phyloP scores from a whole-genome alignment of 2,888 invertebrate genomes.

The Buathra laborator region DNA sequence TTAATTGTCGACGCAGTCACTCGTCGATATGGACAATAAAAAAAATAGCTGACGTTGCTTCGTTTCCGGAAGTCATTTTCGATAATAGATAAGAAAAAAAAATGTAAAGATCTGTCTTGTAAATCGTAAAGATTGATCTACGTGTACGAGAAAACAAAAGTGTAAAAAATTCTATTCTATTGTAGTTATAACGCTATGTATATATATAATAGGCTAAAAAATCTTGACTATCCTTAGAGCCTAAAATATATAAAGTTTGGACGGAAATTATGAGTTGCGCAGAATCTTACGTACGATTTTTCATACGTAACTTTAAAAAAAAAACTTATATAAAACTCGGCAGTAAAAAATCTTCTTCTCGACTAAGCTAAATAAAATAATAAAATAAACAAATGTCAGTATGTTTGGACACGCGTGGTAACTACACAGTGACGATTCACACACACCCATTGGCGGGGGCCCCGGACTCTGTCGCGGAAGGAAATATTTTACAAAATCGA shows the following conservation, averaged over 20 bases:
- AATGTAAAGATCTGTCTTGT: background rate
- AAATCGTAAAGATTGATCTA: background rate
- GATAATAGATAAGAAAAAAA: slow-evolving; percentile 3
- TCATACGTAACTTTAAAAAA: slow-evolving; percentile 34
- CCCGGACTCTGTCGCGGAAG: slow-evolving; percentile 1
- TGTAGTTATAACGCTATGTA: slow-evolving; percentile 36
- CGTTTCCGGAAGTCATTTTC: slow-evolving; percentile 21
- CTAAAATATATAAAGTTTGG: slow-evolving; percentile 62
- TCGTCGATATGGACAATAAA: slow-evolving; percentile 18
- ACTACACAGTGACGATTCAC: slow-evolving; percentile 49
- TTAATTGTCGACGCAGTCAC: slow-evolving; percentile 13
- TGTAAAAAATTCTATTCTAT: slow-evolving; percentile 56
- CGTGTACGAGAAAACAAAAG: slow-evolving; percentile 35
- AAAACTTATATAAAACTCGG: slow-evolving; percentile 32
- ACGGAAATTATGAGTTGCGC: slow-evolving; percentile 67
- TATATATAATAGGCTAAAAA: slow-evolving; percentile 42
- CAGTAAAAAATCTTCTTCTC: slow-evolving; percentile 38
- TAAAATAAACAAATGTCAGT: slow-evolving; percentile 36
- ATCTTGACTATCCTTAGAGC: slow-evolving; percentile 46
- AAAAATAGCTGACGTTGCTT: slow-evolving; percentile 33
- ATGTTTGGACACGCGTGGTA: slow-evolving; percentile 63
- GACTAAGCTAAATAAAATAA: slow-evolving; percentile 51
- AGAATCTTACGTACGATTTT: slow-evolving; percentile 46
- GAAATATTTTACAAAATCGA: slow-evolving; percentile 60
- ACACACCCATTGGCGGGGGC: background rate